These are phyloP conservation scores for Sinocyclocheilus grahami DNA, from an alignment of 2,113 vertebrate genomes.

Conservation along the genomic window DNA sequence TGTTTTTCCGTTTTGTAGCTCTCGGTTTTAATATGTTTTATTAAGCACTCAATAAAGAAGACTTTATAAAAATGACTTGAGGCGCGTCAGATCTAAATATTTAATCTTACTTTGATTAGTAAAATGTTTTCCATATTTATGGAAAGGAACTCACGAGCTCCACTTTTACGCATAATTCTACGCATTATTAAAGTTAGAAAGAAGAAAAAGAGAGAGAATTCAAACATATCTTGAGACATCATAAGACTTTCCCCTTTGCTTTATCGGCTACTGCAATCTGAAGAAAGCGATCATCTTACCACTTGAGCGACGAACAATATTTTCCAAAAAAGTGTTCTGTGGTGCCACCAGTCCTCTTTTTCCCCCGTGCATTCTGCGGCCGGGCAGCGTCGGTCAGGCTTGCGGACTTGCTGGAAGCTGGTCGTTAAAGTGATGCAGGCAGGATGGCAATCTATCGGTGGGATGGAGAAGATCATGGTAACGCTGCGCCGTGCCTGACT, in stretches of 20 bases:
- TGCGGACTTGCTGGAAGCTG: constrained; percentile 69
- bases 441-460: constrained; percentile 76
- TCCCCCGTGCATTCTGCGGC: constrained; percentile 96
- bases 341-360: constrained; percentile 98
- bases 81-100: background rate
- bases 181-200: background rate
- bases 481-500: constrained; percentile 74
- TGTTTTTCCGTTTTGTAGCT: background rate
- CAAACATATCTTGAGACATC: background rate
- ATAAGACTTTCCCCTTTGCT: background rate
- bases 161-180: background rate
- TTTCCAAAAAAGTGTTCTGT: constrained; percentile 98
- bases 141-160: background rate
- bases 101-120: background rate
- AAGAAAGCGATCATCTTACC: constrained; percentile 79
- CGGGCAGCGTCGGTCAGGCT: constrained; percentile 72
- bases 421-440: constrained; percentile 68
- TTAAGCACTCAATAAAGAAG: background rate
- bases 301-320: constrained; percentile 95
- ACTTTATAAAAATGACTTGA: background rate
- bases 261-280: constrained; percentile 16
- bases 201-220: background rate
- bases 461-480: constrained; percentile 83
- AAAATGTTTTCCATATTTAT: background rate
- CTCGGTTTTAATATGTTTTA: background rate